These are phyloP conservation scores for Calameuta filiformis DNA, from an alignment of 2,888 invertebrate species.

Conservation along the genomic window DNA sequence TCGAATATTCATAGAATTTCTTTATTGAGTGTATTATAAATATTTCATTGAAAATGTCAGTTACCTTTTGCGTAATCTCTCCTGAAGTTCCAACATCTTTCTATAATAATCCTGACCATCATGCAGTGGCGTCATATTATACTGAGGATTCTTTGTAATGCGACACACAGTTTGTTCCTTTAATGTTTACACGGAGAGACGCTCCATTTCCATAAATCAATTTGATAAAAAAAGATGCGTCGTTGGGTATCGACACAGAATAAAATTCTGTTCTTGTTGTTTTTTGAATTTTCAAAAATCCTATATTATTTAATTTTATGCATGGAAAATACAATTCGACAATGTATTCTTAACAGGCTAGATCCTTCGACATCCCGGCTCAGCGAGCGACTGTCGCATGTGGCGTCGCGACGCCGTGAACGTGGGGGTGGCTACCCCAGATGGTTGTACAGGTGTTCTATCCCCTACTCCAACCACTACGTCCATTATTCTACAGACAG, in stretches of 20 bases:
- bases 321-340: background rate
- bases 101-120: conserved; percentile 51
- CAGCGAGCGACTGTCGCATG: conserved; percentile 53
- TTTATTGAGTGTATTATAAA: background rate
- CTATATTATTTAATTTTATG: background rate
- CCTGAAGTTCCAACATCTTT: conserved; percentile 59
- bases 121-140: conserved; percentile 44
- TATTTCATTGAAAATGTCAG: background rate
- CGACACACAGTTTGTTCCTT: background rate
- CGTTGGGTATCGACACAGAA: background rate
- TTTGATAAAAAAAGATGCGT: background rate
- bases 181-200: background rate
- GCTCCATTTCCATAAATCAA: background rate
- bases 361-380: conserved; percentile 38
- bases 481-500: background rate
- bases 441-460: conserved; percentile 49
- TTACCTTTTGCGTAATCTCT: conserved; percentile 58
- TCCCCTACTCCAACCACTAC: background rate
- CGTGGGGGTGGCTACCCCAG: conserved; percentile 39
- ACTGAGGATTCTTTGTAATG: background rate
- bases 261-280: background rate
- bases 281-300: background rate
- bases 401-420: conserved; percentile 37
- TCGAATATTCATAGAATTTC: background rate
- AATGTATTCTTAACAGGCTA: background rate